Evolutionary conservation across 2,113 vertebrate species (phyloP), one percentile per base, ranked within the genome.

Genomic region (Sminthopsis crassicaudata): DNA sequence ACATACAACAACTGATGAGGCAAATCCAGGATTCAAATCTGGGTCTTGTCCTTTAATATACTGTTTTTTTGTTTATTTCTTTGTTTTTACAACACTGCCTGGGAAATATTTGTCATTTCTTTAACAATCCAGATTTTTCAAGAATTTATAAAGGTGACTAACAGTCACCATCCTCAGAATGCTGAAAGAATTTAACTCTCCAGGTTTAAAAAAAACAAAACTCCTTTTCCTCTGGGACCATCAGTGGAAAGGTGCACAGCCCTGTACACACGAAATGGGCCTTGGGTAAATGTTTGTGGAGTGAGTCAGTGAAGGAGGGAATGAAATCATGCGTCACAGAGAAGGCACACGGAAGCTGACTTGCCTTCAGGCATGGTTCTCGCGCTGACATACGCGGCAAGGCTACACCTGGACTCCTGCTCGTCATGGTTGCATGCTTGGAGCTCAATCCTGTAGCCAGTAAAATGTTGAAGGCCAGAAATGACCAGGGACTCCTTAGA

Each of bases 401-500:
- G 98, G 2, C 99, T 99, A 98, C 99, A 99, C 0, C 98, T 96
- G 2, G 97, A 95, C 0, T 99, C 99, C 0, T 98, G 98, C 0
- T 97, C 95, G 0, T 98, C 98, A 9, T 99, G 98, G 98, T 99
- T 99, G 97, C 99, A 99, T 6, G 99, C 99, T 90, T 99, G 99
- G 95, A 99, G 99, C 98, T 99, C 99, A 0, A 99, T 99, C 97
- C 99, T 99, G 54, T 99, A 99, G 24, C 99, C 99, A 0, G 99
- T 99, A 93, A 99, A 99, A 97, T 99, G 99, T 0, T 99, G 99
- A 96, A 99, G 98, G 97, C 99, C 99, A 0, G 99, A 99, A 98
- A 99, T 99, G 93, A 99, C 99, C 22, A 99, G 97, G 0, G 99
- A 99, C 98, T 99, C 99, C 97, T 99, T 99, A 16, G 97, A 98